A percentile compares a stretch with the other conserved stretches of the same genome.
Conservation (phyloP, 92 coral and sea anemone species). For the Parazoanthus darwini region DNA sequence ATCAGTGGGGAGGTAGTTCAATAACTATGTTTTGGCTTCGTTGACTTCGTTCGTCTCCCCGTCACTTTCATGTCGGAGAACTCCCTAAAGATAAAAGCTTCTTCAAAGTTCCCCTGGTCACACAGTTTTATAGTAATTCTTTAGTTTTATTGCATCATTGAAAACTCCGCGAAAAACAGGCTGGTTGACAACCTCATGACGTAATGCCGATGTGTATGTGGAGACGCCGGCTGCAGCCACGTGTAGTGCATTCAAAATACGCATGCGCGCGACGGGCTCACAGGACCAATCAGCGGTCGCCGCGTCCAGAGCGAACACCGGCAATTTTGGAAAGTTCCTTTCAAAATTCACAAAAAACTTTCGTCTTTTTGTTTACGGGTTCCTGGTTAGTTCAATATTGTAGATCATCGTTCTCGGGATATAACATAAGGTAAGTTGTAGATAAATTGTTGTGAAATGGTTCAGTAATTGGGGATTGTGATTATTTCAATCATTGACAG, state of each 20-base stretch:
- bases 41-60: too few species aligned
- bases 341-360: slow-evolving; percentile 38
- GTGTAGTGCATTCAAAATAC: slow-evolving; percentile 55
- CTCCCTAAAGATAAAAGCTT: too few species aligned
- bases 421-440: slow-evolving; percentile 10
- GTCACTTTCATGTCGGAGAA: too few species aligned
- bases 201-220: slow-evolving; percentile 44
- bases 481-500: neutral
- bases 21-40: too few species aligned
- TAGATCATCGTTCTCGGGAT: neutral
- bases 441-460: neutral
- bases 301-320: slow-evolving; percentile 92
- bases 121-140: neutral
- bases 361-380: slow-evolving; percentile 30
- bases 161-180: neutral
- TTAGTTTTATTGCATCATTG: neutral
- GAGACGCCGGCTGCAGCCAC: slow-evolving; percentile 65
- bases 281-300: slow-evolving; percentile 94
- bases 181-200: slow-evolving; percentile 10
- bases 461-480: neutral
- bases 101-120: too few species aligned
- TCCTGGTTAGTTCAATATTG: neutral
- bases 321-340: slow-evolving; percentile 53
- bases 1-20: too few species aligned
- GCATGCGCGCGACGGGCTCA: slow-evolving; percentile 53